A percentile compares a stretch with the other conserved stretches of the same genome.
These are phyloP conservation scores for Eupleurogrammus muticus DNA, from an alignment of 2,797 vertebrate species.

Conservation along the genomic window DNA sequence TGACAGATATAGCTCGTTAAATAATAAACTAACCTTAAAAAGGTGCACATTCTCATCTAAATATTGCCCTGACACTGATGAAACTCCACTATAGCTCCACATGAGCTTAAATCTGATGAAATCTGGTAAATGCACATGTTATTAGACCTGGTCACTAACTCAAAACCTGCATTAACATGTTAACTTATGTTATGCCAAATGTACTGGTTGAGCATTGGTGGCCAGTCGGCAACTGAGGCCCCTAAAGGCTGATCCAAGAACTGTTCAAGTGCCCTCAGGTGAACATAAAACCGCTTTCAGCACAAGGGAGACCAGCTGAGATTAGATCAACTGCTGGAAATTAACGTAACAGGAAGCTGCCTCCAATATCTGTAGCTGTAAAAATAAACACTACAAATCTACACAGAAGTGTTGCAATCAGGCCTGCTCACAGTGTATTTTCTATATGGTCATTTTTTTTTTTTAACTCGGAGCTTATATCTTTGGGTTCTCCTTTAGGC, in stretches of 20 bases:
- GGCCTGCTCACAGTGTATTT: slow-evolving; percentile 47
- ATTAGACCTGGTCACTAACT: not conserved
- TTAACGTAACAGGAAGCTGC: no score
- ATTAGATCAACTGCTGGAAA: not conserved
- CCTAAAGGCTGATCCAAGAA: not conserved
- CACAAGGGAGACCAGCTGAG: not conserved
- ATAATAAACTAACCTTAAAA: not conserved
- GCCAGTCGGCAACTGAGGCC: not conserved
- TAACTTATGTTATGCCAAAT: not conserved
- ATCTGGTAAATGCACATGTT: not conserved
- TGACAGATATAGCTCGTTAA: not conserved
- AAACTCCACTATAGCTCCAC: not conserved
- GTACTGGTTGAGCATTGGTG: not conserved
- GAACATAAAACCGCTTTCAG: not conserved
- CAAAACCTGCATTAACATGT: not conserved
- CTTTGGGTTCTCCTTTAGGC: not conserved
- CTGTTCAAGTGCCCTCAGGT: not conserved
- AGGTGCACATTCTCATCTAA: not conserved
- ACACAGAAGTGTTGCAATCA: slow-evolving; percentile 15
- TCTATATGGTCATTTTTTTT: slow-evolving; percentile 2
- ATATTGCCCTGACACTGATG: not conserved
- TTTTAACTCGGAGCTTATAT: not conserved
- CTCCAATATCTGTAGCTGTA: slow-evolving; percentile 32
- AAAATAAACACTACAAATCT: slow-evolving; percentile 56
- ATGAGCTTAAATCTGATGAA: not conserved